phyloP scores from a whole-genome alignment of 2,113 vertebrate genomes.

The Oryzias javanicus region DNA sequence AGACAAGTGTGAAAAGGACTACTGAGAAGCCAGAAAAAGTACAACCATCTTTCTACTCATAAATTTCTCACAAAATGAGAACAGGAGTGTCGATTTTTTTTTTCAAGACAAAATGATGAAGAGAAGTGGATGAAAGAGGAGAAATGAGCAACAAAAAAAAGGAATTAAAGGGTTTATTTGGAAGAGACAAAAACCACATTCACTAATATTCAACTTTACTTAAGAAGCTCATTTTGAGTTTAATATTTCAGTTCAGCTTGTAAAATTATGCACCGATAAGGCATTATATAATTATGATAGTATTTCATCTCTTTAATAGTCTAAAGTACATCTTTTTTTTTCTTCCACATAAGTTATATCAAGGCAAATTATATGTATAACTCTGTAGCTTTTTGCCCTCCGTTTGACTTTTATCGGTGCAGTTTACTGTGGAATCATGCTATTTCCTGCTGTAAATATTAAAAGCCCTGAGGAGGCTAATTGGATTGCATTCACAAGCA shows the following conservation, averaged over 20 bases:
- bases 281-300: no score
- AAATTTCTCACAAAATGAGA: conserved; percentile 69
- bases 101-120: conserved; percentile 51
- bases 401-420: conserved; percentile 9
- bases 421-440: conserved; percentile 23
- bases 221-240: conserved; percentile 1
- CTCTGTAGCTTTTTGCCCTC: neutral
- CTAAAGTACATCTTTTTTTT: neutral
- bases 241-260: conserved; percentile 6
- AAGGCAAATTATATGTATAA: neutral
- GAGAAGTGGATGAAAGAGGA: conserved; percentile 18
- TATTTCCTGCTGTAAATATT: conserved; percentile 38
- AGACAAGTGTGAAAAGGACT: conserved; percentile 62
- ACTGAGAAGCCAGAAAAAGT: conserved; percentile 62
- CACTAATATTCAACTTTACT: conserved; percentile 2
- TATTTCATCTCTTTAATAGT: neutral
- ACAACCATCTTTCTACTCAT: conserved; percentile 64
- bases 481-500: conserved; percentile 53
- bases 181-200: conserved; percentile 19
- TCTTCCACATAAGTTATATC: neutral
- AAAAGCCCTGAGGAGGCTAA: conserved; percentile 47
- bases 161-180: conserved; percentile 12
- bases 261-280: neutral
- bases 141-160: neutral
- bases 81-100: conserved; percentile 71